These are phyloP conservation scores for Poecilia gillii DNA, from an alignment of 2,797 vertebrate genomes.

Conservation along the genomic window DNA sequence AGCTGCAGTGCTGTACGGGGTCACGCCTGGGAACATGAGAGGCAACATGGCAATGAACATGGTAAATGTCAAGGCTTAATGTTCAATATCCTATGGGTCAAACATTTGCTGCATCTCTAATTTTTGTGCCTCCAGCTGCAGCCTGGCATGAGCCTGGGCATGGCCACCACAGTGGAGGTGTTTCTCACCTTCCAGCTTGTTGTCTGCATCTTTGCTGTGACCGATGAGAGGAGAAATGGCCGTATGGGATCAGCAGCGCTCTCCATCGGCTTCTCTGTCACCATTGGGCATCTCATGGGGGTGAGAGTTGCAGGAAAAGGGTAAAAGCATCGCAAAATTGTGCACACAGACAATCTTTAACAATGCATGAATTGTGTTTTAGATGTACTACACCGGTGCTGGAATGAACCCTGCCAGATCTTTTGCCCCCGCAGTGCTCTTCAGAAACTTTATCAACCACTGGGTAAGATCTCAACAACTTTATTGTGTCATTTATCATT, in stretches of 20 bases:
- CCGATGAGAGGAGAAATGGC: slow-evolving; percentile 90
- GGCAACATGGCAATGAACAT: slow-evolving; percentile 92
- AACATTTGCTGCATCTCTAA: background rate
- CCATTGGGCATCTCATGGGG: slow-evolving; percentile 93
- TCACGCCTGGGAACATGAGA: slow-evolving; percentile 88
- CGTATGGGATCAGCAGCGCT: slow-evolving; percentile 89
- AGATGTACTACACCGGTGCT: slow-evolving; percentile 94
- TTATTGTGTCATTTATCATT: background rate
- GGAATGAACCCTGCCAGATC: slow-evolving; percentile 95
- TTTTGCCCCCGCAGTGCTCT: slow-evolving; percentile 92
- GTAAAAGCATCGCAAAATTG: background rate
- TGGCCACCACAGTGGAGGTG: slow-evolving; percentile 92
- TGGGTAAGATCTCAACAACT: slow-evolving; percentile 85
- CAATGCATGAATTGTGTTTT: slow-evolving; percentile 42
- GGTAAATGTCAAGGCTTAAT: slow-evolving; percentile 76
- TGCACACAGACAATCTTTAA: background rate
- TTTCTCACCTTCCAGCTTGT: slow-evolving; percentile 94
- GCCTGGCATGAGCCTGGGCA: slow-evolving; percentile 89
- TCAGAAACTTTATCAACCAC: slow-evolving; percentile 93
- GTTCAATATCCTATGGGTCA: background rate
- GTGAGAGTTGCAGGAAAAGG: slow-evolving; percentile 68
- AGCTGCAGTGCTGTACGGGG: slow-evolving; percentile 91
- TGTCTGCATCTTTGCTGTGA: slow-evolving; percentile 92
- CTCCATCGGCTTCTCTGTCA: slow-evolving; percentile 93
- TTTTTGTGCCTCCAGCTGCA: slow-evolving; percentile 82